Conservation (phyloP, 2,797 vertebrate genomes). For the Phalloptychus januarius region DNA sequence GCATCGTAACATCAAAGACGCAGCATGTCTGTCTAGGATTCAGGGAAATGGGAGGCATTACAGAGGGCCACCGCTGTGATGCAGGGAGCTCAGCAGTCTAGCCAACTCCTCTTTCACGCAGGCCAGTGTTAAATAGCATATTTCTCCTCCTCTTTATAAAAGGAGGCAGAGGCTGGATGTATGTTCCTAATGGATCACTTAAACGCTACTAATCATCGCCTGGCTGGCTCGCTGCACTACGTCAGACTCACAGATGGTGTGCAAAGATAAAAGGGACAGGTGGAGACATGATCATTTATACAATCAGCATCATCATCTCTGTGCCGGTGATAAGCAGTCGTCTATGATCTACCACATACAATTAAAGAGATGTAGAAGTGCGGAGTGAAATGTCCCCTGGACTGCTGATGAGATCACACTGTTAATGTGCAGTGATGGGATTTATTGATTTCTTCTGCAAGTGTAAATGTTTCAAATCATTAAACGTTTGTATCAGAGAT, state of each 20-base stretch:
- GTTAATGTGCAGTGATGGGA: not conserved
- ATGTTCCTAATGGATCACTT: conserved; percentile 54
- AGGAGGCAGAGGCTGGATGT: conserved; percentile 44
- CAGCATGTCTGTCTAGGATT: not conserved
- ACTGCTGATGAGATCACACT: not conserved
- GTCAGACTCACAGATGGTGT: conserved; percentile 58
- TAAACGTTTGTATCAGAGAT: not conserved
- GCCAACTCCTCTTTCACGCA: conserved; percentile 18
- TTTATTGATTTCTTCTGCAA: not conserved
- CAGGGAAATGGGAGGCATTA: conserved; percentile 3
- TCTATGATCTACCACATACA: not conserved
- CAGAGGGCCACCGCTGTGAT: conserved; percentile 14
- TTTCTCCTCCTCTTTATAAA: not conserved
- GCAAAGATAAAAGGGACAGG: conserved; percentile 38
- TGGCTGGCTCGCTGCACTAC: conserved; percentile 51
- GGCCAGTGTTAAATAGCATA: conserved; percentile 34
- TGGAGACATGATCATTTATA: conserved; percentile 40
- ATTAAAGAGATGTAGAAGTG: conserved; percentile 1
- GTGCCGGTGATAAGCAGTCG: conserved; percentile 13
- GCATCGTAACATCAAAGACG: not conserved
- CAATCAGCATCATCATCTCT: conserved; percentile 21
- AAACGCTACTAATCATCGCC: conserved; percentile 50
- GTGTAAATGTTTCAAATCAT: not conserved
- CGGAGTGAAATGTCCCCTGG: not conserved
- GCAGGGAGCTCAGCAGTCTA: conserved; percentile 19